These are phyloP conservation scores for Caenorhabditis sinica DNA, from an alignment of 2,888 invertebrate species.

Conservation along the genomic window DNA sequence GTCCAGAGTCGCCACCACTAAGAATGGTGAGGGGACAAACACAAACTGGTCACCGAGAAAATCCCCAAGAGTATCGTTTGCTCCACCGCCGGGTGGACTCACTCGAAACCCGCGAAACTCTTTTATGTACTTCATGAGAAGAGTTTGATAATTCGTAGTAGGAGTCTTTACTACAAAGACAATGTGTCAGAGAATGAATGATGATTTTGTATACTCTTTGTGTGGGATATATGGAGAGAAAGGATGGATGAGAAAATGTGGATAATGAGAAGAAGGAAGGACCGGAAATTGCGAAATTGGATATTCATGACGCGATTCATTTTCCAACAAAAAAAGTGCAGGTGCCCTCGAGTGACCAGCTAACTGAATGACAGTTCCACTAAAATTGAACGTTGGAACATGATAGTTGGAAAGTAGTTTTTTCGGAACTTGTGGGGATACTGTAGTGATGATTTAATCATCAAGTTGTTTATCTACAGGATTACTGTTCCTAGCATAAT, in stretches of 20 bases:
- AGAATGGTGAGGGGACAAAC: slow-evolving; percentile 20
- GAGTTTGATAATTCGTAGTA: slow-evolving; percentile 40
- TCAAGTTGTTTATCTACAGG: no score
- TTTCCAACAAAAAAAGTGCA: slow-evolving; percentile 2
- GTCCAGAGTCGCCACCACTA: slow-evolving; percentile 17
- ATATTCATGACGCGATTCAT: slow-evolving; percentile 17
- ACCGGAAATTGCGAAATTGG: slow-evolving; percentile 53
- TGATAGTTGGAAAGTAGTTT: no score
- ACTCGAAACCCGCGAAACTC: slow-evolving; percentile 46
- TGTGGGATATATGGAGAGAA: neutral
- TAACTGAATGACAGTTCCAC: slow-evolving; percentile 8
- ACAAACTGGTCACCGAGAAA: slow-evolving; percentile 59
- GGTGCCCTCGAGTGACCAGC: slow-evolving; percentile 43
- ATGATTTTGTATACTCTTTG: slow-evolving; percentile 23
- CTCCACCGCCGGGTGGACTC: slow-evolving; percentile 26
- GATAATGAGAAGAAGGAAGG: neutral
- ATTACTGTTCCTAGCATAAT: no score
- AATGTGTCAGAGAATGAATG: slow-evolving; percentile 48
- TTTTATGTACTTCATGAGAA: slow-evolving; percentile 44
- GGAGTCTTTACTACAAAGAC: slow-evolving; percentile 5
- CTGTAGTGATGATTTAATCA: neutral
- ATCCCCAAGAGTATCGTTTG: slow-evolving; percentile 64
- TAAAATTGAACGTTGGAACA: no score
- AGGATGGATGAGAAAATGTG: neutral
- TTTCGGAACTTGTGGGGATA: neutral